These are phyloP conservation scores for Drosophila greeni DNA, from an alignment of 2,888 invertebrate species.

Conservation along the genomic window DNA sequence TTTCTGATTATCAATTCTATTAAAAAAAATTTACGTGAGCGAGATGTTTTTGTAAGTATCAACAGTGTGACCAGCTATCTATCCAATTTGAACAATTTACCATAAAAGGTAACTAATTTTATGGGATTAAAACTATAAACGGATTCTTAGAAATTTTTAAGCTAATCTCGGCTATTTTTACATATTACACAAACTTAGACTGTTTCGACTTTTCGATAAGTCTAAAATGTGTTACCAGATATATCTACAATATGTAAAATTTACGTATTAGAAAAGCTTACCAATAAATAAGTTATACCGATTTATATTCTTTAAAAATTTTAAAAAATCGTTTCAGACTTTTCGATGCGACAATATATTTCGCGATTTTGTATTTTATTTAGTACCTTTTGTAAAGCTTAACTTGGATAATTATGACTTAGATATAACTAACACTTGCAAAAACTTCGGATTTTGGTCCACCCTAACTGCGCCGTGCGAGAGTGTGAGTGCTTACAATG, in stretches of 20 bases:
- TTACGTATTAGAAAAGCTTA: no score
- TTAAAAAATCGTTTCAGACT: no score
- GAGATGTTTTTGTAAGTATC: background rate
- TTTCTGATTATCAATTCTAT: no score
- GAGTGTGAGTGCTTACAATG: conserved; percentile 34
- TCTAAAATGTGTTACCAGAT: no score
- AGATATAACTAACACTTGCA: background rate
- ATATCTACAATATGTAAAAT: no score
- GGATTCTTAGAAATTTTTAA: background rate
- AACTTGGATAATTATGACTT: background rate
- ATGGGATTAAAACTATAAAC: background rate
- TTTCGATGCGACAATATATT: background rate
- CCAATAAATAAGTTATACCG: no score
- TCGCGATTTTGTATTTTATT: no score
- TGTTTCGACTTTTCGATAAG: no score
- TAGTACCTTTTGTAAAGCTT: background rate
- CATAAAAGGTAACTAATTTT: background rate
- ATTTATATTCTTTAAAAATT: no score
- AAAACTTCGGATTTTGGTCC: conserved; percentile 2
- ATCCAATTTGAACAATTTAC: background rate
- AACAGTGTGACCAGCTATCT: background rate
- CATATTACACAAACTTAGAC: no score
- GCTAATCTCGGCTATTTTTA: background rate
- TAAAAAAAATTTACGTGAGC: no score
- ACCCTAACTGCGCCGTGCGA: conserved; percentile 14